Conservation (phyloP, 2,888 invertebrate species). For the Amaurobius ferox region DNA sequence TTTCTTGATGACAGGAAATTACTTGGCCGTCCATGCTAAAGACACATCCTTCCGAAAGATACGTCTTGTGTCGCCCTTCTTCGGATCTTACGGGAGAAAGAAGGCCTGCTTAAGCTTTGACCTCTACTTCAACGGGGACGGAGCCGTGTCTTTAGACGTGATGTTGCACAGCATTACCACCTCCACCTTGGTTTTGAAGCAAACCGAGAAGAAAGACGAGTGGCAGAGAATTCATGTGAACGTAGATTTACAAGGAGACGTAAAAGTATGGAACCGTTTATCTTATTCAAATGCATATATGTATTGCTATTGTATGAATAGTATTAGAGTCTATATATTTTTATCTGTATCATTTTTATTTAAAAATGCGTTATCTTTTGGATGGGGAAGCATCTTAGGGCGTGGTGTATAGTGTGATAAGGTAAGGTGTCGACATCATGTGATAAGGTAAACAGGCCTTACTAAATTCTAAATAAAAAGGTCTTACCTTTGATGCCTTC, state of each 20-base stretch:
- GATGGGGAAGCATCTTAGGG: background rate
- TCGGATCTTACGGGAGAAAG: conserved; percentile 45
- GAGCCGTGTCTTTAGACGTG: conserved; percentile 39
- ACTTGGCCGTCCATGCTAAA: conserved; percentile 36
- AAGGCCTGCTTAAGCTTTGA: conserved; percentile 63
- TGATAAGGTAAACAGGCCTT: too few species aligned
- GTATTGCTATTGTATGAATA: background rate
- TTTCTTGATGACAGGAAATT: too few species aligned
- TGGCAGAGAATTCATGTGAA: conserved; percentile 41
- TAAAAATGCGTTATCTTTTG: background rate
- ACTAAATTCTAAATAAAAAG: too few species aligned
- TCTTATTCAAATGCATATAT: background rate
- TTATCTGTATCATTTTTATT: background rate
- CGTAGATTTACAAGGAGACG: conserved; percentile 46
- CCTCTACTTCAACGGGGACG: conserved; percentile 55
- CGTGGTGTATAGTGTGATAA: background rate
- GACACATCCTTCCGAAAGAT: conserved; percentile 60
- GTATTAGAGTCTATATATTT: background rate
- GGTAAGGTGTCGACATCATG: background rate
- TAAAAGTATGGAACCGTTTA: conserved; percentile 35
- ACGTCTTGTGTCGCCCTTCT: conserved; percentile 51
- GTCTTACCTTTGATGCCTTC: too few species aligned
- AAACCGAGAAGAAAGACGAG: conserved; percentile 48
- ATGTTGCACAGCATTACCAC: conserved; percentile 40
- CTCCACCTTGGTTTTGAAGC: conserved; percentile 38